phyloP scores from a whole-genome alignment of 2,113 vertebrate genomes.

The Pangasianodon hypophthalmus region DNA sequence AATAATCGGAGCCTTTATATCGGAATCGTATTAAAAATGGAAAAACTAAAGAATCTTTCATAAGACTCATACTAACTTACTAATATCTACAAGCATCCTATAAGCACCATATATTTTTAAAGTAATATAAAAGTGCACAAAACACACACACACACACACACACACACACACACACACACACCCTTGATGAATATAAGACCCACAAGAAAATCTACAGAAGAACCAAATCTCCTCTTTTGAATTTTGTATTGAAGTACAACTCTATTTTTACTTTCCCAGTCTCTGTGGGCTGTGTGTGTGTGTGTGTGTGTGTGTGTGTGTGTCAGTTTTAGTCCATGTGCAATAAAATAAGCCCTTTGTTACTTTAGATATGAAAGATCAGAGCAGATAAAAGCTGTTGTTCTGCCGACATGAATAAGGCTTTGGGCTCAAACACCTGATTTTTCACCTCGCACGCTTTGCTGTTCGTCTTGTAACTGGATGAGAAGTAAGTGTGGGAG shows the following conservation, averaged over 20 bases:
- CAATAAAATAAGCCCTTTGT: neutral
- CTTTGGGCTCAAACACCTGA: neutral
- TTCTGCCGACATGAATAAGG: neutral
- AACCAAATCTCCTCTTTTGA: neutral
- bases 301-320: conserved; percentile 12
- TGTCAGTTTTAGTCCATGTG: neutral
- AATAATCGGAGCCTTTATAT: no score
- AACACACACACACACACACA: neutral
- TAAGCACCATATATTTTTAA: no score
- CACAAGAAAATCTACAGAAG: neutral
- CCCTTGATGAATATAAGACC: neutral
- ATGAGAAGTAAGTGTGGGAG: neutral
- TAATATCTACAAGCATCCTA: no score
- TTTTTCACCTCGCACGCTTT: neutral
- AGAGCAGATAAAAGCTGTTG: neutral
- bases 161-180: conserved; percentile 1
- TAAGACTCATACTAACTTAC: no score
- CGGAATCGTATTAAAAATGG: no score
- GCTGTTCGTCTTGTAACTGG: neutral
- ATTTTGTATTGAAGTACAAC: neutral
- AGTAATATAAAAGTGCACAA: no score
- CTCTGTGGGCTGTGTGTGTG: neutral
- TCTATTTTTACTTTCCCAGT: neutral
- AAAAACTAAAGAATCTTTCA: no score
- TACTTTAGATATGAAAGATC: neutral